Evolutionary conservation across 1,140 invertebrate genomes (phyloP), one percentile per base, ranked within the genome.

Genomic region (Heliconius melpomene): DNA sequence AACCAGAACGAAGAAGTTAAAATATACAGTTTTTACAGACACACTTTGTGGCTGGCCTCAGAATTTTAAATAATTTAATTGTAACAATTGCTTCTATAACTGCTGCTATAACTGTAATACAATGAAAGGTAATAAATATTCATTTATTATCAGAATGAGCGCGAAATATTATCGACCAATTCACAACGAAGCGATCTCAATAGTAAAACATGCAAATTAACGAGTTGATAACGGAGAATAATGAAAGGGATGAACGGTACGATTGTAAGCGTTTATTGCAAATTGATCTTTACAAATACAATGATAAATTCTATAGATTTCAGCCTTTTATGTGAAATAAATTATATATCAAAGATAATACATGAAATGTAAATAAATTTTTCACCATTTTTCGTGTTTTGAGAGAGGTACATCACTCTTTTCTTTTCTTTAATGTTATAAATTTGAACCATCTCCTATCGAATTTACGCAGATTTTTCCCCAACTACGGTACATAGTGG

Each of bases 191-290:
- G n/a, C 60, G 70, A 80, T 80, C 66, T 76, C 74, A 80, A 57
- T 72, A 71, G 75, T 80, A 54, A 54, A 80, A 80, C 75, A 80
- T 80, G 79, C 74, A 76, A 80, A 80, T 80, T 60, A 80, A 76
- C 36, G 66, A 76, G 74, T 80, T 80, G 57, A 80, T 80, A 77
- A 76, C 50, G 50, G 52, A 11, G 60, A 66, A 23, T 66, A 66
- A 66, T 66, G 60, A 66, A 72, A 78, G 38, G 29, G 72, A 73
- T 72, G 76, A 72, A 72, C 71, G 76, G 70, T 32, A 78, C 72
- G 66, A 78, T 77, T 71, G 66, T 76, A 66, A n/a, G 23, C 32
- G 7, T 60, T 13, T 11, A 46, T 50, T 77, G 26, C 26, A 77
- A 50, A 46, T n/a, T 32, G 18, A 71, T 26, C 40, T 77, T 77